Percentiles rank a stretch among this genome's conserved stretches.
These are phyloP conservation scores for Eueremaeus valkanovi DNA, from an alignment of 2,888 invertebrate genomes.

Conservation along the genomic window DNA sequence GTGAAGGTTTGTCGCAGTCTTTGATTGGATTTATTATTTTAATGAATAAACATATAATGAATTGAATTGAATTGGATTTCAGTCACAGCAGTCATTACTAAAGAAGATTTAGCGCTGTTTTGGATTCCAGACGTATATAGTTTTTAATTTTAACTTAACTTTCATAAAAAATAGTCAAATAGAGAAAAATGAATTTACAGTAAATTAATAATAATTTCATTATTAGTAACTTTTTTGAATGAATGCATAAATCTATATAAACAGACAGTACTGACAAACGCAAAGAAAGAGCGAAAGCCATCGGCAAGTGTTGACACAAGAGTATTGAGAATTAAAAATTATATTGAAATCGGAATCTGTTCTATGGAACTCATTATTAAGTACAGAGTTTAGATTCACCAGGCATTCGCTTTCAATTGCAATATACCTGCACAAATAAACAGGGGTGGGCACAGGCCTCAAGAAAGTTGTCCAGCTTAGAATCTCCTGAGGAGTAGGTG, in stretches of 20 bases:
- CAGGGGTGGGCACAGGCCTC: no score
- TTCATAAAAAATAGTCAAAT: background rate
- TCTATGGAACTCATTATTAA: background rate
- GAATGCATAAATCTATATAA: no score
- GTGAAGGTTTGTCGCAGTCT: background rate
- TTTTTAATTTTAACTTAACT: background rate
- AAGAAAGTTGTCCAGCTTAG: background rate
- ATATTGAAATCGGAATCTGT: background rate
- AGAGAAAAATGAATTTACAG: no score
- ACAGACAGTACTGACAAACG: background rate
- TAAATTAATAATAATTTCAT: no score
- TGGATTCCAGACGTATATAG: conserved; percentile 10
- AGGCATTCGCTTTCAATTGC: no score
- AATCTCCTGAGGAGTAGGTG: no score
- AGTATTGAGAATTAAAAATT: background rate
- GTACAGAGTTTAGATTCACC: no score
- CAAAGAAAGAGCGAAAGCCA: background rate
- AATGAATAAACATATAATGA: background rate
- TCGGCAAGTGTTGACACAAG: background rate
- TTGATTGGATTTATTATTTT: background rate
- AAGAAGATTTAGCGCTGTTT: background rate
- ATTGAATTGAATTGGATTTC: background rate
- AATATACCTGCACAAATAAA: no score
- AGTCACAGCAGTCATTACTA: background rate
- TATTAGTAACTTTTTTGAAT: no score